phyloP scores from a whole-genome alignment of 2,797 vertebrate species.

The Lycodopsis pacificus region DNA sequence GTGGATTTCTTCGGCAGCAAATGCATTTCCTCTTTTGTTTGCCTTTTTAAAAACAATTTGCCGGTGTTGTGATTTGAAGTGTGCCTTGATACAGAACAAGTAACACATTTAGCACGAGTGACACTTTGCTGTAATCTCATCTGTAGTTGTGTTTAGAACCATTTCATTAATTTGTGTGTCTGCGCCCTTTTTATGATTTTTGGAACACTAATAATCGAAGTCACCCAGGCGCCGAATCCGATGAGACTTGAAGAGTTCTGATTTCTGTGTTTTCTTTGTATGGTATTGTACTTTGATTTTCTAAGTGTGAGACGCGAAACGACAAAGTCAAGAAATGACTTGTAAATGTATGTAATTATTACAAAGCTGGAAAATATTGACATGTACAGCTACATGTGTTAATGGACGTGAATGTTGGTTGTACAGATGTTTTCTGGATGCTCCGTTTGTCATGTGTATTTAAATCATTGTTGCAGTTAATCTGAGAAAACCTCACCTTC shows the following conservation, averaged over 20 bases:
- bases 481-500: constrained; percentile 32
- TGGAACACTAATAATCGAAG: constrained; percentile 1
- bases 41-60: constrained; percentile 2
- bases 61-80: constrained; percentile 54
- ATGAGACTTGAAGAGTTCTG: constrained; percentile 37
- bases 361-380: constrained; percentile 68
- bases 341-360: constrained; percentile 78
- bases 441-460: constrained; percentile 33
- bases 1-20: constrained; percentile 32
- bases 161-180: constrained; percentile 1
- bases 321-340: constrained; percentile 46
- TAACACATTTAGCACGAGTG: constrained; percentile 36
- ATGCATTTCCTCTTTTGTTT: constrained; percentile 28
- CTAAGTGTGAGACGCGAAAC: constrained; percentile 42
- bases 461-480: constrained; percentile 29
- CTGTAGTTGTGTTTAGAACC: constrained; percentile 34
- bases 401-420: constrained; percentile 61
- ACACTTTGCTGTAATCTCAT: constrained; percentile 25
- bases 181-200: constrained; percentile 16
- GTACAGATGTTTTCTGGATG: constrained; percentile 56
- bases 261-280: constrained; percentile 14
- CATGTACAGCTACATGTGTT: constrained; percentile 60
- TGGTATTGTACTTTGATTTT: constrained; percentile 51
- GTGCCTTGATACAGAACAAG: constrained; percentile 68
- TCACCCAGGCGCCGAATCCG: constrained; percentile 2